Evolutionary conservation across 2,113 vertebrate species (phyloP).

Genomic region (Nerophis lumbriciformis): DNA sequence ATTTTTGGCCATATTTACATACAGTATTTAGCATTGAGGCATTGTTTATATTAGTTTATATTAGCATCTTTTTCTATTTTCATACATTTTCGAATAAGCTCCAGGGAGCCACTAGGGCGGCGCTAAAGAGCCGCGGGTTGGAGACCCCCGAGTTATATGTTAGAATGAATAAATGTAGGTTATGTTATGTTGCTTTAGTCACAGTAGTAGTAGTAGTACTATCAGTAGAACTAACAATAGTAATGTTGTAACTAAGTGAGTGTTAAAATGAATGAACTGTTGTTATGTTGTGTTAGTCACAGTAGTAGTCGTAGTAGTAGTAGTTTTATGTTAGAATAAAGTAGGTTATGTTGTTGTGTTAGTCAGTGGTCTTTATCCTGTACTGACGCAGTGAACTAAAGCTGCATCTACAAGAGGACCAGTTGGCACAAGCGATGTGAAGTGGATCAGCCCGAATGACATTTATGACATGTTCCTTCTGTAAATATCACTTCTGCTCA

Average conservation of each 20-base stretch:
- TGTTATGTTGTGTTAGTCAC: background rate
- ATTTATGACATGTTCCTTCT: constrained; percentile 2
- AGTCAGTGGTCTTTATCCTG: too few species aligned
- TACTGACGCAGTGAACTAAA: background rate
- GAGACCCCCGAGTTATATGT: too few species aligned
- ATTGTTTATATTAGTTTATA: too few species aligned
- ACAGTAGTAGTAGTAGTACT: background rate
- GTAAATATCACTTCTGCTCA: too few species aligned
- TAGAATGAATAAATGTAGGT: too few species aligned
- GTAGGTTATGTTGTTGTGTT: constrained; percentile 1
- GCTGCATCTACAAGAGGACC: background rate
- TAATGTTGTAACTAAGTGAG: background rate
- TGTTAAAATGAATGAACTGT: background rate
- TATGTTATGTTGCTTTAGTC: too few species aligned
- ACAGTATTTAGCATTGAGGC: too few species aligned
- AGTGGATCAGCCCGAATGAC: background rate
- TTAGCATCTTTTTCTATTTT: too few species aligned
- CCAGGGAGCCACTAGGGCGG: too few species aligned
- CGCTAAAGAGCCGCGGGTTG: too few species aligned
- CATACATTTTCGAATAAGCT: too few species aligned
- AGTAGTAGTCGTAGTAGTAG: background rate
- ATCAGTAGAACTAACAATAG: background rate
- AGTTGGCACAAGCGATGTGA: background rate
- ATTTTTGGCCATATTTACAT: too few species aligned
- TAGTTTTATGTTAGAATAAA: background rate